phyloP scores from a whole-genome alignment of 2,888 invertebrate species.

The Perizoma affinitatum region DNA sequence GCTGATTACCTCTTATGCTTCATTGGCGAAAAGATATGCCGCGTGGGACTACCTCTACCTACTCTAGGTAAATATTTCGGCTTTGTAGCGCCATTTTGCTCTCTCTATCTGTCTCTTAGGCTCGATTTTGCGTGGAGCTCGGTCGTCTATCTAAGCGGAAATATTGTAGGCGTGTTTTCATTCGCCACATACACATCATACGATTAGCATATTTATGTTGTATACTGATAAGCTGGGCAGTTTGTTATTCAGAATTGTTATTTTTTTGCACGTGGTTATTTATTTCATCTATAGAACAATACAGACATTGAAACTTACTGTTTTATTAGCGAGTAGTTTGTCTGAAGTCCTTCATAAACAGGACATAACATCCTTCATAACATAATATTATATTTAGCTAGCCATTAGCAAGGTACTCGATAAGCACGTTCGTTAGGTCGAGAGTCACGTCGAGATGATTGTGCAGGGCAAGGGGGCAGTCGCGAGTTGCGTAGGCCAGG shows the following conservation, averaged over 20 bases:
- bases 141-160: slow-evolving; percentile 30
- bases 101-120: slow-evolving; percentile 37
- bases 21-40: slow-evolving; percentile 66
- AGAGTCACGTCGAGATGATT: slow-evolving; percentile 44
- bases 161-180: slow-evolving; percentile 32
- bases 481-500: slow-evolving; percentile 66
- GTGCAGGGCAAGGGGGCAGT: slow-evolving; percentile 51
- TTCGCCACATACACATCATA: slow-evolving; percentile 5
- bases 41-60: slow-evolving; percentile 23
- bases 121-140: slow-evolving; percentile 2
- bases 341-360: no score
- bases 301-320: no score
- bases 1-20: slow-evolving; percentile 62
- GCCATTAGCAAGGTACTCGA: background rate
- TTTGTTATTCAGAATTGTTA: slow-evolving; percentile 10
- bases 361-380: no score
- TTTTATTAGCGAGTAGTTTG: no score
- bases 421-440: slow-evolving; percentile 30
- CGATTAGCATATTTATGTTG: background rate
- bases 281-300: background rate
- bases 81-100: slow-evolving; percentile 49
- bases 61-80: slow-evolving; percentile 35
- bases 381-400: background rate
- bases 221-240: slow-evolving; percentile 9
- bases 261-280: background rate